phyloP scores from a whole-genome alignment of 2,888 invertebrate species.

The Zootermopsis nevadensis region DNA sequence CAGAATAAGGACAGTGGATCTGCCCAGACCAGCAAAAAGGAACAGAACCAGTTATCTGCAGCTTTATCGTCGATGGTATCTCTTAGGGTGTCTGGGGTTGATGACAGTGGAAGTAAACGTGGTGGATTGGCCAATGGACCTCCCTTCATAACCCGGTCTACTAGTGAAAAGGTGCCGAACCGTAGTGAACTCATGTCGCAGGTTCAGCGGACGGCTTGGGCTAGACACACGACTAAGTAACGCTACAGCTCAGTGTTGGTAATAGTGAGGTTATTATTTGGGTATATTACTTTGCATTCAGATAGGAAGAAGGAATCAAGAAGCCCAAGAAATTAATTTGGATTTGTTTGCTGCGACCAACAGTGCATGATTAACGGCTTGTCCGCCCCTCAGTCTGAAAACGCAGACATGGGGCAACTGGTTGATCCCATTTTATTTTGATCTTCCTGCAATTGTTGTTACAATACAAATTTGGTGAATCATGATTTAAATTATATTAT shows the following conservation, averaged over 20 bases:
- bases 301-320: too few species aligned
- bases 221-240: slow-evolving; percentile 88
- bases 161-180: slow-evolving; percentile 88
- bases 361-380: too few species aligned
- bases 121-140: slow-evolving; percentile 67
- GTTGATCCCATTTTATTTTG: too few species aligned
- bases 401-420: too few species aligned
- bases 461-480: too few species aligned
- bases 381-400: too few species aligned
- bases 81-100: slow-evolving; percentile 69
- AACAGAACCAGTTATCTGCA: slow-evolving; percentile 54
- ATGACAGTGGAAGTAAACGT: slow-evolving; percentile 57
- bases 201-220: slow-evolving; percentile 84
- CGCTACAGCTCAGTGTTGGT: slow-evolving; percentile 6
- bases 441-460: too few species aligned
- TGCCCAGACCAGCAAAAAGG: slow-evolving; percentile 53
- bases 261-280: too few species aligned
- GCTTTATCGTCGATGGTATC: slow-evolving; percentile 54
- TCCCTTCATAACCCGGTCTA: slow-evolving; percentile 78
- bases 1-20: slow-evolving; percentile 56
- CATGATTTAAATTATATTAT: too few species aligned
- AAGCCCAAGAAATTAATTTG: too few species aligned
- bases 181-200: slow-evolving; percentile 87
- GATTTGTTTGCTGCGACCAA: too few species aligned
- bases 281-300: too few species aligned